Conservation (phyloP, 2,888 invertebrate species). For the Drosophila nr. fundita region DNA sequence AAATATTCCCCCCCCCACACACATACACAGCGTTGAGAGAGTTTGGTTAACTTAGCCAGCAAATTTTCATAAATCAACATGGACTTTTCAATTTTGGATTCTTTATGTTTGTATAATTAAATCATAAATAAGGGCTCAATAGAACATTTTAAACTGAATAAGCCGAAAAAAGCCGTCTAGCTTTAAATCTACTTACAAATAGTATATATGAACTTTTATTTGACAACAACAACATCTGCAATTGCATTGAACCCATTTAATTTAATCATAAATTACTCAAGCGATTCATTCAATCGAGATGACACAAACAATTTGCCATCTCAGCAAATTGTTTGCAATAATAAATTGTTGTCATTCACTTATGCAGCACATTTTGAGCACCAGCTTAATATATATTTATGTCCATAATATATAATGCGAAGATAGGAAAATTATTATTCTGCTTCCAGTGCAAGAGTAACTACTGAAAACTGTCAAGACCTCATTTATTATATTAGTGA, state of each 20-base stretch:
- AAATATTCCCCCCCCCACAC: too few species aligned
- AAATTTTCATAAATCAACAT: slow-evolving; percentile 75
- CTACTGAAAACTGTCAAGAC: background rate
- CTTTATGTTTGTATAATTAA: slow-evolving; percentile 70
- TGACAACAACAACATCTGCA: slow-evolving; percentile 19
- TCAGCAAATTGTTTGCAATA: slow-evolving; percentile 21
- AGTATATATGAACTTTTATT: slow-evolving; percentile 18
- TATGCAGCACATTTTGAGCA: slow-evolving; percentile 9
- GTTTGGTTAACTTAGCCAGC: slow-evolving; percentile 52
- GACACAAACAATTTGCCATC: slow-evolving; percentile 29
- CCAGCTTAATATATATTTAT: slow-evolving; percentile 1
- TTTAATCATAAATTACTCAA: slow-evolving; percentile 36
- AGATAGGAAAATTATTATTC: background rate
- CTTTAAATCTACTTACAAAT: slow-evolving; percentile 11
- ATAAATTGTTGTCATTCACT: slow-evolving; percentile 13
- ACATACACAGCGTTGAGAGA: slow-evolving; percentile 1
- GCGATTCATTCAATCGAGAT: slow-evolving; percentile 22
- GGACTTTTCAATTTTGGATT: slow-evolving; percentile 68
- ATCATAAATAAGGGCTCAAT: slow-evolving; percentile 70
- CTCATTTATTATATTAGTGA: background rate
- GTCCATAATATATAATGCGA: background rate
- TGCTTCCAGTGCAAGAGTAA: background rate
- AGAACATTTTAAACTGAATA: slow-evolving; percentile 37
- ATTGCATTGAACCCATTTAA: slow-evolving; percentile 26
- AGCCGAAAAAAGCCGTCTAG: slow-evolving; percentile 11